Base-by-base conservation (phyloP, 1,140 invertebrate genomes). In the Drosophila ohnishii region DNA sequence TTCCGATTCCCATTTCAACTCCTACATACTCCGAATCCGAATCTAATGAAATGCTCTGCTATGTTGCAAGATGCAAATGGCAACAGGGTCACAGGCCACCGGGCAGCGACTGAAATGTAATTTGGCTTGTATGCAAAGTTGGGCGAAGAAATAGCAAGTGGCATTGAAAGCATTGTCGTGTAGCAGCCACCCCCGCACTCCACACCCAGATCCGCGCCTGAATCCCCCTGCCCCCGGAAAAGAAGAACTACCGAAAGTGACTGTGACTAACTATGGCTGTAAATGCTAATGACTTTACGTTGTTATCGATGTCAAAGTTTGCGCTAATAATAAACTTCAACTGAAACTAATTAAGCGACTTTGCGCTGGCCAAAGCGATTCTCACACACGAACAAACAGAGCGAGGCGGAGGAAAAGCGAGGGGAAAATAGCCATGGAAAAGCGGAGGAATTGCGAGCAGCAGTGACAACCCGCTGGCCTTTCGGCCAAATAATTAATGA, bases 241-340 rank as follows among this genome's bases (percentile, higher is more conserved):
- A 14, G 47, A 39, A 34, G 63, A 47, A 32, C 67, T 35, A 34
- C 51, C 42, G 19, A 70, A 71, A 58, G 34, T 34, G 53, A 60
- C 53, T 60, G 39, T 63, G 47, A 64, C 66, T 40, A 62, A 75
- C 78, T 42, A 44, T 14, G 37, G 58, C 56, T 69, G 82, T 61
- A 82, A 71, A 87, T 86, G 75, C 82, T 82, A 86, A 86, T 86
- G 83, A 79, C 82, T 87, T 87, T 87, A 80, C 80, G 79, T 78
- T 87, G 84, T 86, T 86, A 87, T 87, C 83, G 83, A 87, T 87
- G 84, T 77, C 83, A 83, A 87, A 86, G 79, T 86, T 86, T 87
- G 67, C 67, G 58, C 83, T 87, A 83, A 86, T 87, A 87, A 86
- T 86, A 76, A 86, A 87, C 83, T 79, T 79, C 71, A 83, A 83